Evolutionary conservation across 2,113 vertebrate genomes (phyloP).

Genomic region (Callipepla californica): DNA sequence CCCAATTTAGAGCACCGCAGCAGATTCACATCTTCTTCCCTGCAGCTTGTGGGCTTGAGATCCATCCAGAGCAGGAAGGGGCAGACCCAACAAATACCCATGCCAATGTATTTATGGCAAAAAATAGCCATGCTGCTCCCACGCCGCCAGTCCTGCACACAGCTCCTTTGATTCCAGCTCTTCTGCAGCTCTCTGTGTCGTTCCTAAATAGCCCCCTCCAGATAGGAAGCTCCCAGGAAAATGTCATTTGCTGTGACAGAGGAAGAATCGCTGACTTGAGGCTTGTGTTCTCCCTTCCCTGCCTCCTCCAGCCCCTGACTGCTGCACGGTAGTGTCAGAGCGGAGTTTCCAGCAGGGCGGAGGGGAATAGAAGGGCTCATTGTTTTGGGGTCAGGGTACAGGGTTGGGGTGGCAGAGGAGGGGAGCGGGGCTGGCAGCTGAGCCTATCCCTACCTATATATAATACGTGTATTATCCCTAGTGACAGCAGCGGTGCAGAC

Average conservation of each 20-base stretch:
- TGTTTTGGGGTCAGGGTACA: background rate
- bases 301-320: background rate
- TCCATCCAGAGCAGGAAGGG: background rate
- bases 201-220: constrained; percentile 24
- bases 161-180: background rate
- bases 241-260: background rate
- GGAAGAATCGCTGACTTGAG: background rate
- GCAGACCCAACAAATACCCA: background rate
- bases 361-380: constrained; percentile 29
- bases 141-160: background rate
- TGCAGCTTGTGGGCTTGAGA: background rate
- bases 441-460: background rate
- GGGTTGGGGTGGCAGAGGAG: background rate
- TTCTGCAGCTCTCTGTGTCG: background rate
- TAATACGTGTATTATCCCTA: background rate
- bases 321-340: background rate
- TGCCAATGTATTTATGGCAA: background rate
- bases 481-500: background rate
- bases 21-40: background rate
- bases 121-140: background rate
- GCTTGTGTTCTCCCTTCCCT: background rate
- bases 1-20: accelerated
- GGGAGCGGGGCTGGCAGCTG: background rate
- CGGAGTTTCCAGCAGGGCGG: accelerated
- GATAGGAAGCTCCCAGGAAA: constrained; percentile 11